Evolutionary conservation across 2,888 invertebrate genomes (phyloP).

Genomic region (Nomada goodeniana): DNA sequence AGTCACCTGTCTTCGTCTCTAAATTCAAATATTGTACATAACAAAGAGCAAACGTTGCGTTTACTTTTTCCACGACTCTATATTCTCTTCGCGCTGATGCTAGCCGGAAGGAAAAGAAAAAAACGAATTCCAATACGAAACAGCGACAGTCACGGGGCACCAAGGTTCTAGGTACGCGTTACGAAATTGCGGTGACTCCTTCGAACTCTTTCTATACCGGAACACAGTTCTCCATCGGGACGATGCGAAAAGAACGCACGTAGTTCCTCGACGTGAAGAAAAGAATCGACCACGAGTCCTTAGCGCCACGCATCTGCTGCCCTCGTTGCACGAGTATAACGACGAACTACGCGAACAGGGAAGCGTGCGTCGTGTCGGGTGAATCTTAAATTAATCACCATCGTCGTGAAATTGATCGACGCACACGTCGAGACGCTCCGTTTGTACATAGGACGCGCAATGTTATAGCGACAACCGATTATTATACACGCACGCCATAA

Average conservation of each 20-base stretch:
- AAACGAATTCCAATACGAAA: too few relatives aligned
- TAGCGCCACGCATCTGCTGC: not conserved
- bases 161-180: not conserved
- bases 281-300: not conserved
- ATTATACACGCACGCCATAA: conserved; percentile 56
- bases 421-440: conserved; percentile 77
- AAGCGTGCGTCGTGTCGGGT: conserved; percentile 23
- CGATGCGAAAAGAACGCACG: not conserved
- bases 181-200: conserved; percentile 19
- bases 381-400: conserved; percentile 50
- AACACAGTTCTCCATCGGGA: conserved; percentile 13
- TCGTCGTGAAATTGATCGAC: conserved; percentile 52
- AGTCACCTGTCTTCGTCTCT: too few relatives aligned
- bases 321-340: not conserved
- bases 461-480: conserved; percentile 64
- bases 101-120: too few relatives aligned
- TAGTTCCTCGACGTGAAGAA: conserved; percentile 19
- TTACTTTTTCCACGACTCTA: not conserved
- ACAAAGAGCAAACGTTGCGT: too few relatives aligned
- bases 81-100: not conserved
- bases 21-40: too few relatives aligned
- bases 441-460: conserved; percentile 79
- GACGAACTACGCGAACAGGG: not conserved
- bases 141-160: conserved; percentile 13
- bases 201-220: not conserved